Percentiles rank a stretch among this genome's conserved stretches.
Evolutionary conservation across 2,797 vertebrate genomes (phyloP).

Genomic region (Thaleichthys pacificus): DNA sequence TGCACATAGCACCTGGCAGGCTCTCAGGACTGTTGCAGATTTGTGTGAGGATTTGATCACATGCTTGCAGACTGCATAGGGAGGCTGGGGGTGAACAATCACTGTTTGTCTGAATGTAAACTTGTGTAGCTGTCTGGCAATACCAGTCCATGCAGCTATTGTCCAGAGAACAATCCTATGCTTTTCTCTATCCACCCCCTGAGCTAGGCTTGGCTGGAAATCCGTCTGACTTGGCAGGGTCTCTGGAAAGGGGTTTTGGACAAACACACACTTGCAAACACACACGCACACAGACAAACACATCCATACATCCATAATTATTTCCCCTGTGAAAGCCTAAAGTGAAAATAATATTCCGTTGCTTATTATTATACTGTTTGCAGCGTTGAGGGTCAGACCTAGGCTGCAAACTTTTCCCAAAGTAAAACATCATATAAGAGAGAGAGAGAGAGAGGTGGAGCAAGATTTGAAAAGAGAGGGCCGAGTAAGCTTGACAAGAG

Average conservation of each 20-base stretch:
- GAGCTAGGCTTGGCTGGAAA: constrained; percentile 37
- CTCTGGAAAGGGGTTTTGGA: too few species aligned
- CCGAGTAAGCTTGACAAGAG: constrained; percentile 45
- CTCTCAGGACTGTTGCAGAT: constrained; percentile 64
- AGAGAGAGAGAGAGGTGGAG: constrained; percentile 31
- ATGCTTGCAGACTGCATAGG: constrained; percentile 66
- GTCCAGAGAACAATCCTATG: constrained; percentile 38
- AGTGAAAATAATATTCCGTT: background rate
- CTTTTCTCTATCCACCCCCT: background rate
- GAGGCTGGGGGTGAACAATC: constrained; percentile 68
- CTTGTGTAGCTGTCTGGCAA: constrained; percentile 74
- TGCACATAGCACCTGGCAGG: constrained; percentile 51
- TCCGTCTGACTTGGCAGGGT: constrained; percentile 35
- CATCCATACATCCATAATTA: background rate
- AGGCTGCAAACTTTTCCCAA: constrained; percentile 20
- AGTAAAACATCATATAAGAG: constrained; percentile 7
- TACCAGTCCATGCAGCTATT: constrained; percentile 47
- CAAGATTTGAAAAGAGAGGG: constrained; percentile 27
- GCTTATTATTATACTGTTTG: background rate
- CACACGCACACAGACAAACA: constrained; percentile 16
- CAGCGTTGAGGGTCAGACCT: constrained; percentile 7
- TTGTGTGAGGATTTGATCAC: constrained; percentile 67
- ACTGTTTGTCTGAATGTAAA: constrained; percentile 78
- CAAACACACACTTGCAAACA: constrained; percentile 4
- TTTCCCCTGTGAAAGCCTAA: constrained; percentile 20